Evolutionary conservation across 2,888 invertebrate species (phyloP), one percentile per base, ranked within the genome.

Genomic region (Caenorhabditis sp.): DNA sequence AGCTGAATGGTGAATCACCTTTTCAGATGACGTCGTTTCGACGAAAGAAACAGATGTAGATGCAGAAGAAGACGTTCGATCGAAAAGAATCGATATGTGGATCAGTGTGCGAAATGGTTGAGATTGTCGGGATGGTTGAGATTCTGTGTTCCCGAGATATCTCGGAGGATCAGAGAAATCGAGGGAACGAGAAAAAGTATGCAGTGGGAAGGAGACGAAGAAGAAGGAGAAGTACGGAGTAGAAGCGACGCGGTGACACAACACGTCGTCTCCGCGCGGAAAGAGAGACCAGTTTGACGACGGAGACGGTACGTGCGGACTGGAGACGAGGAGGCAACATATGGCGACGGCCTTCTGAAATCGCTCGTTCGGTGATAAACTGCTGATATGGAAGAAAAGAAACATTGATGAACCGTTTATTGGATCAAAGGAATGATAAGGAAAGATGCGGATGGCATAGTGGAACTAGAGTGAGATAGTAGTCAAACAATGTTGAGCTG

Each of bases 231-330:
- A 69, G 69, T 61, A 50, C 60, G 71, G 80, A 80, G 53, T 67
- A 74, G 50, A 58, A 71, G 60, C 56, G 76, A 65, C 67, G 50
- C 70, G 64, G 35, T 67, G 76, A 76, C 76, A 67, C 61, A 67
- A 67, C 53, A 65, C 61, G 44, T 62, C 50, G 40, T 47, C 44
- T 28, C 67, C 76, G 76, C 76, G 76, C 76, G 76, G 76, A 76
- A 51, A 35, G 28, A 32, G 37, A 78, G 78, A 80, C 80, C 80
- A 72, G 80, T 80, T 80, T 50, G 47, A 47, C 40, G 65, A 32
- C 20, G n/a, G 51, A 8, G 62, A 53, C 53, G 70, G 68, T 56
- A 44, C 58, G 68, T 28, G 44, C 47, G 55, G 40, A 40, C 13
- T 2, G 40, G 22, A 28, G 22, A 50, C 37, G 55, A 28, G 15